phyloP scores from a whole-genome alignment of 2,888 invertebrate genomes.

The Andricus curvator region DNA sequence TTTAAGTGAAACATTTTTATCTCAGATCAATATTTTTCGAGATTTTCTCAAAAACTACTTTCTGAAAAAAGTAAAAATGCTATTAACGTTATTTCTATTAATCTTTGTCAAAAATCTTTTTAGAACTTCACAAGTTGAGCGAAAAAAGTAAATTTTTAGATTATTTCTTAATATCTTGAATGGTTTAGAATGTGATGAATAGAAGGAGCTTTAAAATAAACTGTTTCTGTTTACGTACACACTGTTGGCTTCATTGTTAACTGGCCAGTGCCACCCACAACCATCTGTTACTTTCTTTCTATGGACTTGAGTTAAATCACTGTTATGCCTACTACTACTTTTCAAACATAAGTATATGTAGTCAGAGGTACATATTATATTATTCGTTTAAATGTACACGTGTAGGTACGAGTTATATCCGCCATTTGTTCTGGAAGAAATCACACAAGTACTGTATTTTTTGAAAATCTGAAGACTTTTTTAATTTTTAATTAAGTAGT shows the following conservation, averaged over 20 bases:
- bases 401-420: constrained; percentile 35
- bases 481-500: no score
- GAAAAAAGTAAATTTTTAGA: constrained; percentile 45
- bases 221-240: constrained; percentile 9
- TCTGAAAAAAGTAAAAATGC: no score
- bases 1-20: no score
- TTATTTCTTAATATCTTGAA: not conserved
- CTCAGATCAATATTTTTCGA: no score
- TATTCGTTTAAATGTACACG: constrained; percentile 29
- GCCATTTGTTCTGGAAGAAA: constrained; percentile 18
- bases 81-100: no score
- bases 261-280: constrained; percentile 67
- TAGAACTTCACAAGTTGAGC: constrained; percentile 43
- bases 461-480: not conserved
- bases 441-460: not conserved
- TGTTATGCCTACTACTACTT: constrained; percentile 55
- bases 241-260: constrained; percentile 64
- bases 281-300: constrained; percentile 69
- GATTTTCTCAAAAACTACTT: no score
- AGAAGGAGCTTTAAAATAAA: constrained; percentile 3
- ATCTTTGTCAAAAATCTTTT: no score
- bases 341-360: constrained; percentile 35
- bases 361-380: constrained; percentile 9
- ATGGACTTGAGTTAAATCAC: constrained; percentile 65
- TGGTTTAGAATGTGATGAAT: not conserved